Percentiles rank a stretch among this genome's conserved stretches.
Evolutionary conservation across 2,888 invertebrate species (phyloP).

Genomic region (Pseudolycoriella hygida): DNA sequence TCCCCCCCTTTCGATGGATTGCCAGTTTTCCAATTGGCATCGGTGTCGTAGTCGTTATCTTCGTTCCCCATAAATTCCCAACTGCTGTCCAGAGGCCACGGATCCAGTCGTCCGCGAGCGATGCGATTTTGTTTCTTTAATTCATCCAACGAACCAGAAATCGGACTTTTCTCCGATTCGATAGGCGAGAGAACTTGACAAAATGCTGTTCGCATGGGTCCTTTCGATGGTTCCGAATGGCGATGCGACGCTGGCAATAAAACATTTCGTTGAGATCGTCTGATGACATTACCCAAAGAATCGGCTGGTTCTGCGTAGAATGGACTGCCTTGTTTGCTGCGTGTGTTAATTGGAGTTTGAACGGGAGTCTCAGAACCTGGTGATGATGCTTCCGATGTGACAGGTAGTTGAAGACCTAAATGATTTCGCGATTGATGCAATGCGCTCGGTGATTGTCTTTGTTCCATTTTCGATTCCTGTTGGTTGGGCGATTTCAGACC

Average conservation of each 20-base stretch:
- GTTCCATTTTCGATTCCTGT: constrained; percentile 8
- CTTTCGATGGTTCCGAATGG: constrained; percentile 42
- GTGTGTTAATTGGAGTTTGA: constrained; percentile 16
- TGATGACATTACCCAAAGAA: constrained; percentile 39
- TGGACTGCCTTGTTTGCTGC: constrained; percentile 59
- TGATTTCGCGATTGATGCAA: constrained; percentile 18
- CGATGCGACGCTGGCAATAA: constrained; percentile 32
- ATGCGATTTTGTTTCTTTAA: constrained; percentile 33
- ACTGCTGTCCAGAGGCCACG: constrained; percentile 77
- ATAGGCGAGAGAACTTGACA: constrained; percentile 47
- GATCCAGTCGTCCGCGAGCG: constrained; percentile 28
- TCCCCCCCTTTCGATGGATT: constrained; percentile 4
- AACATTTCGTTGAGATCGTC: constrained; percentile 23
- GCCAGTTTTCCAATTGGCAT: constrained; percentile 20
- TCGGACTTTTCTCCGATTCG: constrained; percentile 24
- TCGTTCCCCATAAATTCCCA: constrained; percentile 72
- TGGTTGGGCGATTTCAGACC: constrained; percentile 9
- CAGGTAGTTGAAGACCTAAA: constrained; percentile 20
- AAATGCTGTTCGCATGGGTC: constrained; percentile 17
- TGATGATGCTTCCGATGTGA: constrained; percentile 17
- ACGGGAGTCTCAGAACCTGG: constrained; percentile 17
- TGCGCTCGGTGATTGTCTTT: background rate
- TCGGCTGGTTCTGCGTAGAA: constrained; percentile 85
- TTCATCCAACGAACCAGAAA: constrained; percentile 27
- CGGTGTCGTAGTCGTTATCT: constrained; percentile 22